phyloP scores from a whole-genome alignment of 2,888 invertebrate species.

The Amblyteles armatorius region DNA sequence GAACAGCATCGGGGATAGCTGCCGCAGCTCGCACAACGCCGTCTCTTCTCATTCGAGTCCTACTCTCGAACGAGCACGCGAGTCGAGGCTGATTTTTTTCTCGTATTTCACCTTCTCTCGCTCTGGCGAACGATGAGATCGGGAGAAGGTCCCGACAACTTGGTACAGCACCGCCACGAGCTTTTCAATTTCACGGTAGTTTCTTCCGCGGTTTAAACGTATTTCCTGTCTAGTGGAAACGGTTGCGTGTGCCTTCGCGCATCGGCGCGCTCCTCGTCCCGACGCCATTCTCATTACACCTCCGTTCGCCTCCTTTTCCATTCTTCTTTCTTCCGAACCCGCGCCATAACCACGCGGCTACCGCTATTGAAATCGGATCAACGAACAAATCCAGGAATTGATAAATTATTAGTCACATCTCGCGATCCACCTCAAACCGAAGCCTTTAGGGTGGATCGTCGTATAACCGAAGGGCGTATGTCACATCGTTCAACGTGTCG shows the following conservation, averaged over 20 bases:
- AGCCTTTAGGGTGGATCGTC: no score
- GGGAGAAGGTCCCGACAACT: constrained; percentile 51
- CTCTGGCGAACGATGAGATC: constrained; percentile 33
- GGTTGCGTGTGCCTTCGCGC: constrained; percentile 54
- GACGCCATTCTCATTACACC: constrained; percentile 52
- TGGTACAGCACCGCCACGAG: constrained; percentile 57
- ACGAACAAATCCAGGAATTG: no score
- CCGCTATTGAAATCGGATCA: no score
- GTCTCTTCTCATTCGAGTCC: constrained; percentile 42
- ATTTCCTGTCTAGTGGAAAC: constrained; percentile 69
- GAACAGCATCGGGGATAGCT: constrained; percentile 14
- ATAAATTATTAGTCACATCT: not conserved
- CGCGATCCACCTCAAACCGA: not conserved
- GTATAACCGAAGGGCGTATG: no score
- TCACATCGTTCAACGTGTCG: not conserved
- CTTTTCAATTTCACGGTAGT: constrained; percentile 75
- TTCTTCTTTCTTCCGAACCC: not conserved
- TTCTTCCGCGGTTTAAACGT: constrained; percentile 73
- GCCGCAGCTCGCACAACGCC: constrained; percentile 13
- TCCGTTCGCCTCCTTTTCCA: constrained; percentile 32
- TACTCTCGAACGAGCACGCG: constrained; percentile 43
- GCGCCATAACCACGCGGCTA: not conserved
- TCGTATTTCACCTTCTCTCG: constrained; percentile 21
- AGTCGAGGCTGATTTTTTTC: constrained; percentile 52
- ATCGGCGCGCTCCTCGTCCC: constrained; percentile 36